phyloP scores from a whole-genome alignment of 30 jellyfish, hydroid and myxozoan species.

The Nemopilema nomurai region DNA sequence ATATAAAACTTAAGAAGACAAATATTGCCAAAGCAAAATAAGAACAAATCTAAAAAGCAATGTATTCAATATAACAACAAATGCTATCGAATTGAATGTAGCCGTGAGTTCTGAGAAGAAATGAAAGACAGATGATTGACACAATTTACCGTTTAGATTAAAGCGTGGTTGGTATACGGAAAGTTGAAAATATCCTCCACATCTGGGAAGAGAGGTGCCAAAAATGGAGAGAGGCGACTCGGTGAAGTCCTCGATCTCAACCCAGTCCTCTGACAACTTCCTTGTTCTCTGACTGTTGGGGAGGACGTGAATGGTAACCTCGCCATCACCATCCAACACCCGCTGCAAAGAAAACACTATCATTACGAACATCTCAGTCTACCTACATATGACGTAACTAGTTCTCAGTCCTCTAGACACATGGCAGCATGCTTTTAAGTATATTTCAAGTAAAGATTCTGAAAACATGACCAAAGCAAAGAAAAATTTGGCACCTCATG shows the following conservation, averaged over 20 bases:
- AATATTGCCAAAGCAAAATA: no score
- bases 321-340: slow-evolving; percentile 54
- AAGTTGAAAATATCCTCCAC: slow-evolving; percentile 42
- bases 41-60: no score
- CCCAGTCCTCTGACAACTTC: slow-evolving; percentile 56
- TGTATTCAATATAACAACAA: no score
- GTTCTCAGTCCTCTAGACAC: no score
- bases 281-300: slow-evolving; percentile 45
- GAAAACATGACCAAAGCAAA: no score
- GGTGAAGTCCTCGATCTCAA: slow-evolving; percentile 56
- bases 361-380: not conserved
- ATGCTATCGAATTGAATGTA: no score
- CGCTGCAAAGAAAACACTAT: slow-evolving; percentile 16
- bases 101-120: no score
- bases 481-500: no score
- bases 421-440: no score
- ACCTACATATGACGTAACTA: no score
- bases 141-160: slow-evolving; percentile 1
- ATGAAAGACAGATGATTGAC: not conserved
- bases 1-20: no score
- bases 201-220: slow-evolving; percentile 47
- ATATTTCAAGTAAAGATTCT: no score
- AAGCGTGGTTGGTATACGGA: slow-evolving; percentile 1
- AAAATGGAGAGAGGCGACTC: slow-evolving; percentile 9
- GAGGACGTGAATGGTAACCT: slow-evolving; percentile 48